phyloP scores from a whole-genome alignment of 2,113 vertebrate species.

The Cololabis saira region DNA sequence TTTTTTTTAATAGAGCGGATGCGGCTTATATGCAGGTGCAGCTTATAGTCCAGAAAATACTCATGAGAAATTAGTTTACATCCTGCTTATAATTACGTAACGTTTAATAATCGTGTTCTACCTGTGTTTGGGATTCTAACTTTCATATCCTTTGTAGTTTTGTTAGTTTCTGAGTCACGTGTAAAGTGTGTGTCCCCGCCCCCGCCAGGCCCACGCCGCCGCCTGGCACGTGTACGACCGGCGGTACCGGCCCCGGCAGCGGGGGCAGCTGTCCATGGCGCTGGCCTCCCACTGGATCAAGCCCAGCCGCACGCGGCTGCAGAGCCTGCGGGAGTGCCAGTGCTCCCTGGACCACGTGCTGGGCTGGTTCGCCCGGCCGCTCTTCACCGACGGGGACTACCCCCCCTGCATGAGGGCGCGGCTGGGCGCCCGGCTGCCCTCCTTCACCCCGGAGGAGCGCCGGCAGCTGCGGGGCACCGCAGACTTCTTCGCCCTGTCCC shows the following conservation, averaged over 20 bases:
- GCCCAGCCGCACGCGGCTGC: slow-evolving; percentile 84
- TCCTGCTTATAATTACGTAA: no score
- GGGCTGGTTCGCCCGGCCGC: slow-evolving; percentile 95
- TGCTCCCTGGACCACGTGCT: slow-evolving; percentile 95
- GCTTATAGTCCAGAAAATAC: no score
- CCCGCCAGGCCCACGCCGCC: slow-evolving; percentile 89
- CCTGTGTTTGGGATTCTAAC: no score
- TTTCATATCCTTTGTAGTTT: no score
- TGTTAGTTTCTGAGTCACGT: no score
- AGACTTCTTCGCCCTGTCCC: slow-evolving; percentile 96
- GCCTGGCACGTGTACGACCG: slow-evolving; percentile 94
- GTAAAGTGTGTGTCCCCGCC: background rate
- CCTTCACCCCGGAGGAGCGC: slow-evolving; percentile 87
- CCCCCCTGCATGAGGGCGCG: slow-evolving; percentile 90
- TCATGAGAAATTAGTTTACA: no score
- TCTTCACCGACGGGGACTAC: slow-evolving; percentile 95
- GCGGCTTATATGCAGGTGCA: no score
- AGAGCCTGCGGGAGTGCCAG: slow-evolving; percentile 87
- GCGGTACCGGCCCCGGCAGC: slow-evolving; percentile 86
- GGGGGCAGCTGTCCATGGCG: slow-evolving; percentile 91
- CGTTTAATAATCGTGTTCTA: no score
- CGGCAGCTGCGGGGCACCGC: slow-evolving; percentile 87
- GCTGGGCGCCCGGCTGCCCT: slow-evolving; percentile 87
- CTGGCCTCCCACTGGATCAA: slow-evolving; percentile 95
- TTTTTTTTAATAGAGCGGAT: no score